Conservation (phyloP, 2,888 invertebrate species). For the Noctua fimbriata region DNA sequence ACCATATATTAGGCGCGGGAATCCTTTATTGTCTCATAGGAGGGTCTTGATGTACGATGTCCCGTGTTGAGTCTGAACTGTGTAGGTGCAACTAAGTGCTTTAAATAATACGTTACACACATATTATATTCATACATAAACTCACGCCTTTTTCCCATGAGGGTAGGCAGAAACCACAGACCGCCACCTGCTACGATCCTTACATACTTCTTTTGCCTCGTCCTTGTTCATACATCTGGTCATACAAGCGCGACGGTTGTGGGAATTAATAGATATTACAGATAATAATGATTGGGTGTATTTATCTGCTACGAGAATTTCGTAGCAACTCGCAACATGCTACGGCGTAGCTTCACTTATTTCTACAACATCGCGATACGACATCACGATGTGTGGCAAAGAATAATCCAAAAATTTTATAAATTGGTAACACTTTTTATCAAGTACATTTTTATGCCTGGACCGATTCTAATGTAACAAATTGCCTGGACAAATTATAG, state of each 20-base stretch:
- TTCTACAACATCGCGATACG: not conserved
- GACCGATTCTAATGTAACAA: not conserved
- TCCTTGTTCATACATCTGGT: too few relatives aligned
- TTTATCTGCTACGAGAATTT: not conserved
- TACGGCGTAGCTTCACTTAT: constrained; percentile 2
- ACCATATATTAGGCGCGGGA: constrained; percentile 25
- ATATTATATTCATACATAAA: too few relatives aligned
- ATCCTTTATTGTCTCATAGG: constrained; percentile 27
- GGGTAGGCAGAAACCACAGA: too few relatives aligned
- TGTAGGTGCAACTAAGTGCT: not conserved
- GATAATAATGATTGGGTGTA: not conserved
- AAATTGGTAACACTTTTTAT: not conserved
- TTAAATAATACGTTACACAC: not conserved
- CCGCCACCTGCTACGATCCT: too few relatives aligned
- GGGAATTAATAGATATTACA: not conserved
- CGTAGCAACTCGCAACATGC: not conserved
- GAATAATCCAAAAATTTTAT: too few relatives aligned
- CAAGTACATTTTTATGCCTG: not conserved
- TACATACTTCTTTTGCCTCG: too few relatives aligned
- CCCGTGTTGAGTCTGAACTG: constrained; percentile 3
- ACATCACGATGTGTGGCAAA: too few relatives aligned
- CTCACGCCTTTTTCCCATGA: too few relatives aligned
- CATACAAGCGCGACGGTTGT: too few relatives aligned
- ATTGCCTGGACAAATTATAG: not conserved
- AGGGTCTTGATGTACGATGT: constrained; percentile 37